These are phyloP conservation scores for Thermophis baileyi DNA, from an alignment of 2,113 vertebrate genomes.

Conservation along the genomic window DNA sequence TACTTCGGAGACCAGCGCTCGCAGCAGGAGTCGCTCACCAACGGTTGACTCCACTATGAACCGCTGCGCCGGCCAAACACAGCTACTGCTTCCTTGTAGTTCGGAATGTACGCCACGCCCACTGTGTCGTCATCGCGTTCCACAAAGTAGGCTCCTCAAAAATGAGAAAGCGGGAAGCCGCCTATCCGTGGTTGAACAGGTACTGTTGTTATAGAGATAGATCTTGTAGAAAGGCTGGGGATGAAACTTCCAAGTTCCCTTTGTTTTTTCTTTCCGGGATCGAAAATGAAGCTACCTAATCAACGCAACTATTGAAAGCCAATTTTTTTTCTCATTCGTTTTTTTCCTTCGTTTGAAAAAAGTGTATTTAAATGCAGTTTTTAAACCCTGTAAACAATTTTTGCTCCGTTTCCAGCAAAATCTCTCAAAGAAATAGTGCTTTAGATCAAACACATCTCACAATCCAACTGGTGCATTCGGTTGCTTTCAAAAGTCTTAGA, in stretches of 20 bases:
- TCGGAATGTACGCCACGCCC: not conserved
- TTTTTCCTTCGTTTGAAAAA: not conserved
- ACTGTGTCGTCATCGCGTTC: not conserved
- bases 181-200: not conserved
- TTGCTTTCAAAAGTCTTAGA: not conserved
- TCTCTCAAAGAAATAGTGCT: not conserved
- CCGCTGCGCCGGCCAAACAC: not conserved
- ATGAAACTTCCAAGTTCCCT: not conserved
- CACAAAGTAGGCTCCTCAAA: not conserved
- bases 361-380: not conserved
- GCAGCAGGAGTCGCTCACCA: not conserved
- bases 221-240: not conserved
- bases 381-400: not conserved
- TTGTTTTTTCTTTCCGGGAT: not conserved
- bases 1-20: not conserved
- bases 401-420: not conserved
- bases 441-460: not conserved
- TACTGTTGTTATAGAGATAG: not conserved
- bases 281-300: not conserved
- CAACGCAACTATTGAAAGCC: not conserved
- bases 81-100: not conserved
- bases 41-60: not conserved
- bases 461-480: not conserved
- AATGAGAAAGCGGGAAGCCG: not conserved
- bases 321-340: not conserved